These are phyloP conservation scores for Hipposideros armiger DNA, from an alignment of 2,113 vertebrate species.

Conservation along the genomic window DNA sequence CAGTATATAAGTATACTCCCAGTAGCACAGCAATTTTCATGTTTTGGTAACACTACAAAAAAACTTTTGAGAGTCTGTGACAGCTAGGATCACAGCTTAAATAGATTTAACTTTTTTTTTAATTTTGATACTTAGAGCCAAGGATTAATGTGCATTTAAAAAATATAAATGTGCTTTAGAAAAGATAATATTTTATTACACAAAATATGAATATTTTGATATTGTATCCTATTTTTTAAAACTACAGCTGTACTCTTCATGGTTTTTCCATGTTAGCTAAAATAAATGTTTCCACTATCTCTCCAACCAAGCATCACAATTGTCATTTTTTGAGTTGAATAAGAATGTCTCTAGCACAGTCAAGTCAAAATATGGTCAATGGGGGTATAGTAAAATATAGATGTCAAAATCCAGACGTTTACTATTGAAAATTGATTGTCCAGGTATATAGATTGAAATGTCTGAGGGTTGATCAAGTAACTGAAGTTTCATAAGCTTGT, in stretches of 20 bases:
- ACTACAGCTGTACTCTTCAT: conserved; percentile 42
- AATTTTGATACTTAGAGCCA: conserved; percentile 69
- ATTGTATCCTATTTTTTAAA: not conserved
- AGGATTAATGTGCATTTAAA: conserved; percentile 10
- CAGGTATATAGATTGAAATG: not conserved
- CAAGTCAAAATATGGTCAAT: not conserved
- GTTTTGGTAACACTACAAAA: conserved; percentile 67
- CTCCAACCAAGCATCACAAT: not conserved
- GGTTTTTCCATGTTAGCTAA: conserved; percentile 37
- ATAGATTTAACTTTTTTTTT: conserved; percentile 61
- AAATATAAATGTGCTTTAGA: conserved; percentile 62
- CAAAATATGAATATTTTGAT: conserved; percentile 53
- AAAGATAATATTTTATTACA: conserved; percentile 70
- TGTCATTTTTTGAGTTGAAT: not conserved
- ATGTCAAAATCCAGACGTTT: not conserved
- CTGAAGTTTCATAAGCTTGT: not conserved
- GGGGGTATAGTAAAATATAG: not conserved
- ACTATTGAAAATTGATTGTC: not conserved
- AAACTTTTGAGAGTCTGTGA: conserved; percentile 57
- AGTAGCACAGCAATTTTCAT: conserved; percentile 35
- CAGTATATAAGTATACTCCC: not conserved
- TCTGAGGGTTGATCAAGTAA: not conserved
- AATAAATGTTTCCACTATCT: not conserved
- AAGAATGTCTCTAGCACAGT: not conserved
- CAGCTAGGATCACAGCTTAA: conserved; percentile 65